Conservation (phyloP, 2,113 vertebrate genomes). For the Gambusia affinis region DNA sequence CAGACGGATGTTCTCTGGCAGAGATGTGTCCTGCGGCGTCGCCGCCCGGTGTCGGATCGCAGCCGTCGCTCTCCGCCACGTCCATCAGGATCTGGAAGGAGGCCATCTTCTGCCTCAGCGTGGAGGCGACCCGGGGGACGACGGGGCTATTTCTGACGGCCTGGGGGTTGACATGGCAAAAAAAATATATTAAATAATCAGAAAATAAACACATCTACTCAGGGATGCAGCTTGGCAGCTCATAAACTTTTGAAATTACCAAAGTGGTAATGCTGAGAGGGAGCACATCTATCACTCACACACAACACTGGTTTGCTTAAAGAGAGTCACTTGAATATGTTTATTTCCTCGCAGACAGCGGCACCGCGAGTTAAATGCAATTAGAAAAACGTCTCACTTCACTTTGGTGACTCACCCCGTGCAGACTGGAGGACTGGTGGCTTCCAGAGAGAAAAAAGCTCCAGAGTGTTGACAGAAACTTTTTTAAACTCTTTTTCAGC, state of each 20-base stretch:
- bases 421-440: not conserved
- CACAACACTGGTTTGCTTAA: not conserved
- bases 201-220: slow-evolving; percentile 38
- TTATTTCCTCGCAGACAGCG: not conserved
- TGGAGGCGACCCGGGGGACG: slow-evolving; percentile 63
- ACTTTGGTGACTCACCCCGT: slow-evolving; percentile 15
- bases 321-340: slow-evolving; percentile 1
- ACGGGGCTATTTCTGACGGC: slow-evolving; percentile 62
- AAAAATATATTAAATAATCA: slow-evolving; percentile 7
- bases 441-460: not conserved
- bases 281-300: slow-evolving; percentile 27
- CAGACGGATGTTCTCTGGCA: slow-evolving; percentile 69
- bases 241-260: slow-evolving; percentile 39
- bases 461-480: not conserved
- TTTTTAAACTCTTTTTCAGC: slow-evolving; percentile 24
- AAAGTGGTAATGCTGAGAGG: slow-evolving; percentile 23
- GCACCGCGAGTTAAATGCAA: not conserved
- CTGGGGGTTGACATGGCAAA: slow-evolving; percentile 56
- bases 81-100: slow-evolving; percentile 79
- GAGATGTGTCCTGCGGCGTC: slow-evolving; percentile 62
- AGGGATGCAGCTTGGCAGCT: slow-evolving; percentile 48
- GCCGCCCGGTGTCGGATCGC: slow-evolving; percentile 44
- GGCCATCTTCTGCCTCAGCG: slow-evolving; percentile 80
- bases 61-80: slow-evolving; percentile 66
- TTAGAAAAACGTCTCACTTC: not conserved